These are phyloP conservation scores for Myoxocephalus aenaeus DNA, from an alignment of 2,797 vertebrate species.

Conservation along the genomic window DNA sequence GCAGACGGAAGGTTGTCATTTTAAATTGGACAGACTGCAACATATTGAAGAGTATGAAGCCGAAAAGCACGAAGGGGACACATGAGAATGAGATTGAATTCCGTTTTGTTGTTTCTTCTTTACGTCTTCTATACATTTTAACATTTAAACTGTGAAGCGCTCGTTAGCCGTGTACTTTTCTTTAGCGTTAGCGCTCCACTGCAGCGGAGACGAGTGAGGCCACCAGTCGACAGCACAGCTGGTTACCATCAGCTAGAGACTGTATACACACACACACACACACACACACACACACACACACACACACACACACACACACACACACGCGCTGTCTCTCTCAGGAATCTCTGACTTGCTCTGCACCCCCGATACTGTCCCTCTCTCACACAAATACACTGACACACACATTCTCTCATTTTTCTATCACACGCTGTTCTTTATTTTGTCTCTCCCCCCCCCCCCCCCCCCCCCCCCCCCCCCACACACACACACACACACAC, in stretches of 20 bases:
- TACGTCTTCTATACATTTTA: too few relatives aligned
- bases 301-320: constrained; percentile 30
- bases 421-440: constrained; percentile 25
- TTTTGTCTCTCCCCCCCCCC: background rate
- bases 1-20: background rate
- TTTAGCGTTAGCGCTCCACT: constrained; percentile 9
- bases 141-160: background rate
- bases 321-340: background rate
- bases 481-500: background rate
- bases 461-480: too few relatives aligned
- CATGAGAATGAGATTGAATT: too few relatives aligned
- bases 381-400: constrained; percentile 33
- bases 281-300: constrained; percentile 32
- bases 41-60: too few relatives aligned
- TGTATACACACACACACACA: constrained; percentile 19
- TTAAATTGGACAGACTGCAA: too few relatives aligned
- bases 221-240: constrained; percentile 77
- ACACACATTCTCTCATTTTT: constrained; percentile 33
- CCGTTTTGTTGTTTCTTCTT: too few relatives aligned
- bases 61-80: too few relatives aligned
- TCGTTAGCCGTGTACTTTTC: background rate
- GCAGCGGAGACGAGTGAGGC: constrained; percentile 68
- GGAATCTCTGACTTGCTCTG: constrained; percentile 19
- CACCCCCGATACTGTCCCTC: constrained; percentile 10
- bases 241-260: constrained; percentile 80